These are phyloP conservation scores for Eulemur mongoz DNA, from an alignment of 2,797 vertebrate genomes.

Conservation along the genomic window DNA sequence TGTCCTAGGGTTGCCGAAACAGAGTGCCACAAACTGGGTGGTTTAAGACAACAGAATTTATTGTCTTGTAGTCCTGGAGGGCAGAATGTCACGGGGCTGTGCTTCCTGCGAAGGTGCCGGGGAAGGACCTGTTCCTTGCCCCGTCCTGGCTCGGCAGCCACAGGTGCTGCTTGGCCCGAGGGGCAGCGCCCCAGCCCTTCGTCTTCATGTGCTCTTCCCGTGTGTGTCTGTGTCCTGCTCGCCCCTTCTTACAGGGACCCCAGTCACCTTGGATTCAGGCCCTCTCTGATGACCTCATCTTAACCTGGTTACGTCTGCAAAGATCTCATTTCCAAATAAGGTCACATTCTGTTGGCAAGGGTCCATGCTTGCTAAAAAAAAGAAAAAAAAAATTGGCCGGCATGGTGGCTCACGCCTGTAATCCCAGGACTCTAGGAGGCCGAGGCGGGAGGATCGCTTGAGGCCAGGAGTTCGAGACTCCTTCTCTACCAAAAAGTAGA, in stretches of 20 bases:
- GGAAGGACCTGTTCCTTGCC: not conserved
- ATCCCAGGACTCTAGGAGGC: too few species aligned
- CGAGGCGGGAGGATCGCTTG: too few species aligned
- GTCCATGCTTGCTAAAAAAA: too few species aligned
- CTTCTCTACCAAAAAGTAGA: too few species aligned
- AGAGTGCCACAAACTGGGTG: not conserved
- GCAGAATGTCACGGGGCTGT: not conserved
- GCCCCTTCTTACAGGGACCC: not conserved
- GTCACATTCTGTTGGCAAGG: not conserved
- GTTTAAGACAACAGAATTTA: not conserved
- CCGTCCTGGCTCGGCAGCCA: not conserved
- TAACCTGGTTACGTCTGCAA: not conserved
- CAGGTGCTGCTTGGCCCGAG: not conserved
- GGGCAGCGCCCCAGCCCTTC: rapidly evolving
- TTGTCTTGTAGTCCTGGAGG: not conserved
- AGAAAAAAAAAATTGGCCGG: too few species aligned
- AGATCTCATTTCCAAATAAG: not conserved
- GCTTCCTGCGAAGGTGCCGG: not conserved
- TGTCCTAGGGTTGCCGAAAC: not conserved
- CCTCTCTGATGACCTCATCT: not conserved
- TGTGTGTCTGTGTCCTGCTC: not conserved
- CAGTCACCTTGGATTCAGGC: not conserved
- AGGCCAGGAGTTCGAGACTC: too few species aligned
- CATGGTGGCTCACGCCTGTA: too few species aligned
- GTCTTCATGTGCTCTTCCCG: not conserved